phyloP scores from a whole-genome alignment of 2,797 vertebrate genomes.

The Perodicticus potto region DNA sequence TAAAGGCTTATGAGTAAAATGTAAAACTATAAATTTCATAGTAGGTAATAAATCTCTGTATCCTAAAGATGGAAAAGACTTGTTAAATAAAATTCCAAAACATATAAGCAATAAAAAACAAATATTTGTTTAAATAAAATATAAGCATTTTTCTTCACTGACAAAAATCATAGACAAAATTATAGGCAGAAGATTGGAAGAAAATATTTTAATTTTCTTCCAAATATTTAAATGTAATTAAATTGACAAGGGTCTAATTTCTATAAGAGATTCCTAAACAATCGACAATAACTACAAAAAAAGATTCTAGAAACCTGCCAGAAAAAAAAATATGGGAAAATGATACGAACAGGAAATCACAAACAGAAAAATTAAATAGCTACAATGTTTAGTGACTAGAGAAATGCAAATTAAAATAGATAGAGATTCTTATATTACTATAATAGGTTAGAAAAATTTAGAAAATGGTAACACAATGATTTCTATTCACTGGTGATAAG shows the following conservation, averaged over 20 bases:
- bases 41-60: not conserved
- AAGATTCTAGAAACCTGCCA: not conserved
- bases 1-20: conserved; percentile 25
- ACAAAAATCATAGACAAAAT: conserved; percentile 35
- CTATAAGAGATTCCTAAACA: conserved; percentile 36
- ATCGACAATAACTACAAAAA: conserved; percentile 13
- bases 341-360: conserved; percentile 8
- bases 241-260: conserved; percentile 33
- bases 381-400: not conserved
- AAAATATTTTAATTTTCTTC: not conserved
- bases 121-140: conserved; percentile 57
- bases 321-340: not conserved
- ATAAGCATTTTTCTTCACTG: conserved; percentile 31
- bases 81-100: conserved; percentile 44
- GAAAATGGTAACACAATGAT: not conserved
- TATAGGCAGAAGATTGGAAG: not conserved
- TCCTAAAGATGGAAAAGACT: not conserved
- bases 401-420: conserved; percentile 53
- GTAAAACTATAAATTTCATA: conserved; percentile 18
- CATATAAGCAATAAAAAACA: conserved; percentile 23
- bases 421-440: not conserved
- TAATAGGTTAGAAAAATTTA: not conserved
- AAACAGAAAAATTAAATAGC: conserved; percentile 22
- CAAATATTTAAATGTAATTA: not conserved
- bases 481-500: not conserved